A percentile compares a stretch with the other conserved stretches of the same genome.
Evolutionary conservation across 2,113 vertebrate species (phyloP).

Genomic region (Odontophorus gujanensis): DNA sequence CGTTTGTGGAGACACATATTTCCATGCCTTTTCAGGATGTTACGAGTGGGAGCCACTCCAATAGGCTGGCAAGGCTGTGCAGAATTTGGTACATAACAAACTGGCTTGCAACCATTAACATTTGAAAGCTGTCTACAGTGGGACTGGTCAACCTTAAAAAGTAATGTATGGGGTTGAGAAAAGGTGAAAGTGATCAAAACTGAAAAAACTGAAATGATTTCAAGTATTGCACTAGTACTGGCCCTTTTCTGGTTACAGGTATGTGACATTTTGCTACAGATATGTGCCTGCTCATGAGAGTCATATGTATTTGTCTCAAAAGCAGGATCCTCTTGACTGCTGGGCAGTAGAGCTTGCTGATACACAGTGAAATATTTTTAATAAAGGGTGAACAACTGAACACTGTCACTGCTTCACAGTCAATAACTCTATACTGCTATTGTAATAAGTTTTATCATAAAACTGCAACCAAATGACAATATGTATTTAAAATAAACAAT

Average conservation of each 20-base stretch:
- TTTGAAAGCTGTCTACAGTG: constrained; percentile 46
- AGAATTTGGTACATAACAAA: constrained; percentile 40
- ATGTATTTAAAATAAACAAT: neutral
- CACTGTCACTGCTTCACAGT: neutral
- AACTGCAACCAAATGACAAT: neutral
- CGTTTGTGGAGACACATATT: constrained; percentile 36
- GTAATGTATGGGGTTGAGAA: neutral
- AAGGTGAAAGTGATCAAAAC: constrained; percentile 18
- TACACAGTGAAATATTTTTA: neutral
- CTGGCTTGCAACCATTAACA: neutral
- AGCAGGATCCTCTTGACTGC: neutral
- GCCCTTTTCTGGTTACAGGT: neutral
- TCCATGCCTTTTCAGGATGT: constrained; percentile 43
- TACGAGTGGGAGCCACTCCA: constrained; percentile 14
- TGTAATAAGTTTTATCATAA: neutral
- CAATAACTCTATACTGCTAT: neutral
- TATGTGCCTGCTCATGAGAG: accelerated
- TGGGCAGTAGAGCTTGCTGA: neutral
- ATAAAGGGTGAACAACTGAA: neutral
- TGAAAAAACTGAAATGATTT: neutral
- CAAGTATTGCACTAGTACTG: neutral
- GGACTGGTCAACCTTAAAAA: neutral
- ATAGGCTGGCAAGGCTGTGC: constrained; percentile 1
- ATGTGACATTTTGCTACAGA: neutral
- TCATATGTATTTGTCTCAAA: neutral